Base-by-base conservation (phyloP, 1,140 invertebrate species). In the Mya arenaria region DNA sequence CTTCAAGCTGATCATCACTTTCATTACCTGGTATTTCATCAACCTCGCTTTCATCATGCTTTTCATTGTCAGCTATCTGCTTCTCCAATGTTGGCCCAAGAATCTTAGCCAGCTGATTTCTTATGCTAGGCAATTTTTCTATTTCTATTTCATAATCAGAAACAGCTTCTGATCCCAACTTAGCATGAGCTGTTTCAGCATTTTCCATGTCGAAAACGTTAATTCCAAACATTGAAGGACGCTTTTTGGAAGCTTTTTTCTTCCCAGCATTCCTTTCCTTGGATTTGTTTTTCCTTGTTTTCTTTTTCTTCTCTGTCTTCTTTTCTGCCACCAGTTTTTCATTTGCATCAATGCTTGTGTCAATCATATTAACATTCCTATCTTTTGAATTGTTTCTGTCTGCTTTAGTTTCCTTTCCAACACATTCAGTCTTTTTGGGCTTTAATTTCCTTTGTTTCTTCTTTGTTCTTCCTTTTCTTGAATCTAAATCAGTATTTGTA, bases 31-130 rank as follows among this genome's bases (percentile, higher is more conserved):
- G n/a, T n/a, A n/a, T n/a, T n/a, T n/a, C n/a, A n/a, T n/a, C n/a
- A n/a, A n/a, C n/a, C n/a, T n/a, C n/a, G n/a, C n/a, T n/a, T n/a
- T n/a, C n/a, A n/a, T n/a, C n/a, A n/a, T n/a, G n/a, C n/a, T n/a
- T n/a, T n/a, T n/a, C n/a, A n/a, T n/a, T n/a, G n/a, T n/a, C n/a
- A n/a, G n/a, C n/a, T n/a, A n/a, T n/a, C n/a, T n/a, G n/a, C n/a
- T n/a, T n/a, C n/a, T n/a, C n/a, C n/a, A n/a, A n/a, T n/a, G n/a
- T n/a, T n/a, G n/a, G n/a, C n/a, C n/a, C n/a, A n/a, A n/a, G n/a
- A n/a, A n/a, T 28, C 41, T 79, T 79, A 25, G 75, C 62, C 2
- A 68, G 63, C 30, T 79, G 75, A 56, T 23, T 68, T 68, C 68
- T 28, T 2, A 79, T 65, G 68, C 75, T 79, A 23, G 75, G 75